Evolutionary conservation across 2,888 invertebrate genomes (phyloP), one percentile per base, ranked within the genome.

Genomic region (Campaea margaritaria): DNA sequence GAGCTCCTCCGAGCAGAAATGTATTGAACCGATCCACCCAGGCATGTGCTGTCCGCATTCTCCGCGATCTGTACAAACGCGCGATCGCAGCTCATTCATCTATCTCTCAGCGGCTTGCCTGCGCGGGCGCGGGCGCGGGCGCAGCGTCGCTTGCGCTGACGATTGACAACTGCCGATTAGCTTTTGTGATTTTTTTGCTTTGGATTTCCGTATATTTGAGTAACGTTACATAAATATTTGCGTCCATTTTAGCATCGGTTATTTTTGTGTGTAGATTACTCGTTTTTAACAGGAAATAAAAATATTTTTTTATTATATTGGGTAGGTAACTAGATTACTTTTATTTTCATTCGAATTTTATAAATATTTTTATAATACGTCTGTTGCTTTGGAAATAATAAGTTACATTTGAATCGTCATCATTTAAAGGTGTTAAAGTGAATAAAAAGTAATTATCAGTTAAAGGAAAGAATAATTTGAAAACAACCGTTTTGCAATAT

Each of bases 11-110:
- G 11, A 21, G 11, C 44, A n/a, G 31, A 46, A 49, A 45, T 49
- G 36, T 39, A 43, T 15, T 21, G 34, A 59, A 53, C 53, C 45
- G 59, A 47, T 55, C 46, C 49, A 56, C 34, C 58, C 62, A 65
- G 51, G 59, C 54, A 54, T 54, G 70, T 65, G 65, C 69, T 70
- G 67, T 67, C 65, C 69, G 67, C 67, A 76, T 76, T 68, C 74
- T 67, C 51, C 52, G 53, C 74, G 70, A 70, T 46, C 47, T 8
- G 36, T 15, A 16, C 42, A 36, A 51, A 45, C 47, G 50, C 38
- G 41, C 68, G 75, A 74, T 74, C 69, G 43, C 69, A 54, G 78
- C 83, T 81, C 87, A 85, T 87, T 81, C 85, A 85, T 87, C 82
- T 74, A 82, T 88, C 89, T 73, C 64, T 88, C 88, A 86, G 64